These are phyloP conservation scores for Todiramphus chloris DNA, from an alignment of 2,113 vertebrate genomes.

Conservation along the genomic window DNA sequence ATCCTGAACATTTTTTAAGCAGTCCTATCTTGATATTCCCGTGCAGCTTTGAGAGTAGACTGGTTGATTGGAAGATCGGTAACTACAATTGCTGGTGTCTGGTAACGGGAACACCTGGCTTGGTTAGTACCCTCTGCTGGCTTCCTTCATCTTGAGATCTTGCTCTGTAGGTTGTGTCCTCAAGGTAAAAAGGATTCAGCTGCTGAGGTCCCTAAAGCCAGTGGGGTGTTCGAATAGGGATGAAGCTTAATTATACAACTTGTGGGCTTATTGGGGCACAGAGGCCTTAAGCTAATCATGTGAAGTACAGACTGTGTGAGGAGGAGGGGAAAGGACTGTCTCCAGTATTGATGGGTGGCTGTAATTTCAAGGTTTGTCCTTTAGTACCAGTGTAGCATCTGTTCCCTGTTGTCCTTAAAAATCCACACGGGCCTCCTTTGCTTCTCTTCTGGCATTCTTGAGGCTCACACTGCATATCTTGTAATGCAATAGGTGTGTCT, in stretches of 20 bases:
- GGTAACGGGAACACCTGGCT: not conserved
- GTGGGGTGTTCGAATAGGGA: not conserved
- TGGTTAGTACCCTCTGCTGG: not conserved
- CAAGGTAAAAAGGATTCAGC: not conserved
- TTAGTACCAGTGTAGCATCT: not conserved
- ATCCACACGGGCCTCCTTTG: rapidly evolving
- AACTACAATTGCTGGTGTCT: not conserved
- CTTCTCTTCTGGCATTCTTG: not conserved
- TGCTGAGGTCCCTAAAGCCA: not conserved
- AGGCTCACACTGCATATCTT: not conserved
- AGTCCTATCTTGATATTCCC: not conserved
- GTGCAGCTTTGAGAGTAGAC: not conserved
- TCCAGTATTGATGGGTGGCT: not conserved
- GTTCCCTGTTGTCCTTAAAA: not conserved
- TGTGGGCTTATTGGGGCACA: not conserved
- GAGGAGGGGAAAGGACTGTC: not conserved
- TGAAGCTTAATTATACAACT: not conserved
- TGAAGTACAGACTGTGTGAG: not conserved
- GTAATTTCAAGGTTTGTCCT: not conserved
- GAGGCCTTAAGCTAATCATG: not conserved
- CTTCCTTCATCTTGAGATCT: not conserved
- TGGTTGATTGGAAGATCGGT: not conserved
- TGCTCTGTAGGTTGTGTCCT: not conserved
- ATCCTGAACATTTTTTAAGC: not conserved
- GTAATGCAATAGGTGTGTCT: slow-evolving; percentile 38